phyloP scores from a whole-genome alignment of 2,797 vertebrate species.

The Clarias platycephalus region DNA sequence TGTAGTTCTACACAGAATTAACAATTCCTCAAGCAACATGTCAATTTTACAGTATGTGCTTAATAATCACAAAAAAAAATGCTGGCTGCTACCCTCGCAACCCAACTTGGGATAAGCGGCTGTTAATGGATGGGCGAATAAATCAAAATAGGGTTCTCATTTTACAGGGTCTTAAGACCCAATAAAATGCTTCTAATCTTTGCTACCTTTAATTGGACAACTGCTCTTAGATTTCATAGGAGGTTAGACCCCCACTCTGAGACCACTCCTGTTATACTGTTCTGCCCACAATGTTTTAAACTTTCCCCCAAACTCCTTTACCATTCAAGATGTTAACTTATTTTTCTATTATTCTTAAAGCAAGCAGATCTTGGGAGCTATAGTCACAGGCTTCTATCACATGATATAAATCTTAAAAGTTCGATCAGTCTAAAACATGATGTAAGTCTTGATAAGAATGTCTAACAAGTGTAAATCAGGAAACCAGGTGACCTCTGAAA shows the following conservation, averaged over 20 bases:
- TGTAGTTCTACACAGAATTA: neutral
- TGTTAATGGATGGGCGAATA: too few species aligned
- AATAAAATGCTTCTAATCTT: neutral
- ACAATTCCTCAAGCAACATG: neutral
- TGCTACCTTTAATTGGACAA: too few species aligned
- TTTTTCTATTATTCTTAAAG: neutral
- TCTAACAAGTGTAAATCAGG: conserved; percentile 16
- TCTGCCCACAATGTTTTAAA: neutral
- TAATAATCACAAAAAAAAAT: too few species aligned
- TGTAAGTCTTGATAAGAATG: neutral
- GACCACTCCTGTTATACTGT: neutral
- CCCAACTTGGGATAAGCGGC: too few species aligned
- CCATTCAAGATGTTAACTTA: neutral
- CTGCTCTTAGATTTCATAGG: neutral
- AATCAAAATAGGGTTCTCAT: too few species aligned
- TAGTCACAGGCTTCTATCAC: neutral
- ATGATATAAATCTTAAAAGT: too few species aligned
- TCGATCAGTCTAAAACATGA: neutral
- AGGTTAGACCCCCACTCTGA: neutral
- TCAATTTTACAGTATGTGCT: too few species aligned
- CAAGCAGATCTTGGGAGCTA: neutral
- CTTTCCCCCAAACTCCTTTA: neutral
- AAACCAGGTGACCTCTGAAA: conserved; percentile 12
- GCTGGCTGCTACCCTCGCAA: too few species aligned
- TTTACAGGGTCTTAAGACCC: neutral